Evolutionary conservation across 2,113 vertebrate genomes (phyloP).

Genomic region (Limnothrissa miodon): DNA sequence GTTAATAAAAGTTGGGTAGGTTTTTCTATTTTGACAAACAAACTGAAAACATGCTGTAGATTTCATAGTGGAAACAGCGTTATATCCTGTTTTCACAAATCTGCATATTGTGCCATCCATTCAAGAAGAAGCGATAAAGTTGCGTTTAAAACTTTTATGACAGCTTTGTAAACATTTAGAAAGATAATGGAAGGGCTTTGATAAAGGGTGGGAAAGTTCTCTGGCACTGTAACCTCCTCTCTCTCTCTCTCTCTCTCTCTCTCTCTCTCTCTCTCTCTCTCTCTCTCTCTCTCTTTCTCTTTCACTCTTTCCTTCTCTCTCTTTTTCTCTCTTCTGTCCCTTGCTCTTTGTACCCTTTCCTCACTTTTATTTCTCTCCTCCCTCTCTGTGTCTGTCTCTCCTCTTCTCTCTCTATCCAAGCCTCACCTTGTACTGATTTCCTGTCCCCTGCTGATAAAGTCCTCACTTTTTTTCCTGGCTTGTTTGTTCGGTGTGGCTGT

Average conservation of each 20-base stretch:
- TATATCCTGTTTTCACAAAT: neutral
- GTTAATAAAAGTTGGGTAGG: too few relatives aligned
- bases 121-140: neutral
- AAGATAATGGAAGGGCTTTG: neutral
- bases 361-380: too few relatives aligned
- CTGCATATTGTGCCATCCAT: neutral
- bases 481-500: conserved; percentile 7
- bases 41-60: too few relatives aligned
- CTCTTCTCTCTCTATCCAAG: neutral
- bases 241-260: neutral
- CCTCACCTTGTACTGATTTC: conserved; percentile 34
- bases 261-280: neutral
- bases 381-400: neutral
- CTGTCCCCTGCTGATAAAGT: conserved; percentile 13
- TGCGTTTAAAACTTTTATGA: neutral
- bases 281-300: neutral
- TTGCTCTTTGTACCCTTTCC: neutral
- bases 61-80: neutral
- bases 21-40: too few relatives aligned
- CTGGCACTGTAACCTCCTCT: neutral
- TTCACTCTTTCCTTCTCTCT: neutral
- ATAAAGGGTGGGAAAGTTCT: conserved; percentile 1
- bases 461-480: neutral
- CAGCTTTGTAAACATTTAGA: neutral
- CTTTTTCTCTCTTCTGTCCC: neutral